A percentile compares a stretch with the other conserved stretches of the same genome.
Evolutionary conservation across 2,113 vertebrate species (phyloP).

Genomic region (Macaca nemestrina): DNA sequence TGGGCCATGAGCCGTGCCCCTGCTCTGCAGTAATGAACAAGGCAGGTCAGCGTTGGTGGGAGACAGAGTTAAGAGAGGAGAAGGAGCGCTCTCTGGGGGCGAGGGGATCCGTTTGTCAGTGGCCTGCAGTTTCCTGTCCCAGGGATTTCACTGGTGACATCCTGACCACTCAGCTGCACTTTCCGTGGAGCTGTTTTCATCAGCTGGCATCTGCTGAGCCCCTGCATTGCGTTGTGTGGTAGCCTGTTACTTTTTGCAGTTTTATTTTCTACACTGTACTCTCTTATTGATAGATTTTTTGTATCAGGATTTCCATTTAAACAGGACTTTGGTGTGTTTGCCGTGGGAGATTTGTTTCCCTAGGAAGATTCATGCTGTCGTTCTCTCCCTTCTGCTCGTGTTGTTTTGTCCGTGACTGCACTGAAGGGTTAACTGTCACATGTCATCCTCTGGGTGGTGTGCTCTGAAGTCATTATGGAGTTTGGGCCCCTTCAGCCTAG

Average conservation of each 20-base stretch:
- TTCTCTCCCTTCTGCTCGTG: rapidly evolving
- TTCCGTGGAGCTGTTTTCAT: rapidly evolving
- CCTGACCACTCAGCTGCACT: not conserved
- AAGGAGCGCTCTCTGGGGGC: not conserved
- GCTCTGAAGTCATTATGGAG: not conserved
- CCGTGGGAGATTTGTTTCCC: not conserved
- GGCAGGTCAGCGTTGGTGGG: not conserved
- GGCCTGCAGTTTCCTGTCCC: no score
- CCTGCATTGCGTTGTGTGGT: no score
- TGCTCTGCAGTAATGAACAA: not conserved
- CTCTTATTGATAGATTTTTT: rapidly evolving
- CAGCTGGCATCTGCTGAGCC: rapidly evolving
- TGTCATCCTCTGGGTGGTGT: not conserved
- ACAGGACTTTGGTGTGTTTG: not conserved
- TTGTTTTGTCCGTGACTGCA: not conserved
- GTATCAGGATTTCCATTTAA: not conserved
- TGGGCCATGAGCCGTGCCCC: not conserved
- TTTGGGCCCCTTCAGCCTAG: not conserved
- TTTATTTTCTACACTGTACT: not conserved
- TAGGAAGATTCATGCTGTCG: not conserved
- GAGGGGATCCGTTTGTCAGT: not conserved
- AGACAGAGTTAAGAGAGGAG: not conserved
- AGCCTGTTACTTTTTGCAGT: not conserved
- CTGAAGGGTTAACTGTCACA: constrained; percentile 46
- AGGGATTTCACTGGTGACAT: rapidly evolving